Percentiles rank a stretch among this genome's conserved stretches.
These are phyloP conservation scores for Notothenia rossii DNA, from an alignment of 2,113 vertebrate genomes.

Conservation along the genomic window DNA sequence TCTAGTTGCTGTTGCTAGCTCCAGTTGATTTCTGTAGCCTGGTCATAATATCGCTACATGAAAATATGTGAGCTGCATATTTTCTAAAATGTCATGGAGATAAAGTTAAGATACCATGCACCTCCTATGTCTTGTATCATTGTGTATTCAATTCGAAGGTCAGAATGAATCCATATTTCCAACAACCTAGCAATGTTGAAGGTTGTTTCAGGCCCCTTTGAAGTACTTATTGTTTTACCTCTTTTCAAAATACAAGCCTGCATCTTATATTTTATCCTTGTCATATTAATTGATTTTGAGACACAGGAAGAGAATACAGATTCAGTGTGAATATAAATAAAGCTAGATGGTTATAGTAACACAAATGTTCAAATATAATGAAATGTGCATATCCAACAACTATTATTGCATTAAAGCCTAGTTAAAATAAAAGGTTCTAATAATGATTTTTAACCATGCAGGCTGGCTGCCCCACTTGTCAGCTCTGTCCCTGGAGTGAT, in stretches of 20 bases:
- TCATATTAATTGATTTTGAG: not conserved
- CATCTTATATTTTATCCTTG: too few species aligned
- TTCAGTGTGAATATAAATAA: not conserved
- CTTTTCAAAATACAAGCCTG: too few species aligned
- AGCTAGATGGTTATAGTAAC: not conserved
- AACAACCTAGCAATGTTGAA: not conserved
- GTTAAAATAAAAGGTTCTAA: not conserved
- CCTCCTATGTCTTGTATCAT: not conserved
- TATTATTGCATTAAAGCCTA: not conserved
- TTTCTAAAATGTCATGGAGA: not conserved
- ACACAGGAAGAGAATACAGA: not conserved
- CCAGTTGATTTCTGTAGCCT: too few species aligned
- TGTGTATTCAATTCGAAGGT: not conserved
- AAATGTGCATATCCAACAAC: not conserved
- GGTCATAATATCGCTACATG: not conserved
- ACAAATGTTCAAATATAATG: not conserved
- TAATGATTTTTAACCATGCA: not conserved
- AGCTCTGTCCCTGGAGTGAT: constrained; percentile 29
- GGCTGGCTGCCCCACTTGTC: constrained; percentile 17
- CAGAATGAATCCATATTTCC: not conserved
- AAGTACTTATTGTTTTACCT: not conserved
- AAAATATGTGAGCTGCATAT: not conserved
- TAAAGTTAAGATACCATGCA: not conserved
- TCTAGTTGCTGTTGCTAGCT: too few species aligned
- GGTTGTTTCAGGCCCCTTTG: not conserved